Evolutionary conservation across 2,113 vertebrate species (phyloP).

Genomic region (Colinus virginianus): DNA sequence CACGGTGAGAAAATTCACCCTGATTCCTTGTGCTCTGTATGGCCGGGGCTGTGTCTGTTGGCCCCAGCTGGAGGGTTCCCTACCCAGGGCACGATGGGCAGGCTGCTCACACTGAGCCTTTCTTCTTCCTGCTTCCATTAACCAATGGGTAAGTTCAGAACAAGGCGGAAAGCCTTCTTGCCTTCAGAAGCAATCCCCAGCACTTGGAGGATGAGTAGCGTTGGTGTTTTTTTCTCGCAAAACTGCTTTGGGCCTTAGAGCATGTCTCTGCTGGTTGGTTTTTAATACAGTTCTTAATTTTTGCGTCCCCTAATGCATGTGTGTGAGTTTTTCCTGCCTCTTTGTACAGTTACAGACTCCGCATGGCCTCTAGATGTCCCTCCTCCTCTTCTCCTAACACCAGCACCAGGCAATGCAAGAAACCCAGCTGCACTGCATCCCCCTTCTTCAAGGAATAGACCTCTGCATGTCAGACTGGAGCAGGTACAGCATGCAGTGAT

Average conservation of each 20-base stretch:
- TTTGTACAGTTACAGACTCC: conserved; percentile 73
- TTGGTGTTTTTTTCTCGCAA: background rate
- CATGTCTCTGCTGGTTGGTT: background rate
- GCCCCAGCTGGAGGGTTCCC: background rate
- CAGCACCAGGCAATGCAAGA: conserved; percentile 72
- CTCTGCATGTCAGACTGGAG: background rate
- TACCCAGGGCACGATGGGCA: background rate
- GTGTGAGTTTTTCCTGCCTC: conserved; percentile 41
- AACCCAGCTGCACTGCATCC: conserved; percentile 39
- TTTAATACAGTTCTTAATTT: background rate
- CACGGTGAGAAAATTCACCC: rapidly evolving
- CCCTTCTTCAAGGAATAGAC: conserved; percentile 45
- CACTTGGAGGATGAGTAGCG: background rate
- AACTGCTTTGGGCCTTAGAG: background rate
- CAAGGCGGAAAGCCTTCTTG: background rate
- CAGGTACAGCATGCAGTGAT: conserved; percentile 50
- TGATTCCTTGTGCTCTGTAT: background rate
- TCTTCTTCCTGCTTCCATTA: background rate
- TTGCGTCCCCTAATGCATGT: background rate
- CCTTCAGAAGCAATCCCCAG: background rate
- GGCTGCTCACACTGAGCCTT: background rate
- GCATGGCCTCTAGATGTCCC: conserved; percentile 73
- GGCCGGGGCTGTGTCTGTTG: background rate
- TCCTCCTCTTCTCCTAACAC: conserved; percentile 45
- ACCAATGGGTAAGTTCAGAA: background rate